Evolutionary conservation across 1,140 invertebrate species (phyloP).

Genomic region (Nomia melanderi): DNA sequence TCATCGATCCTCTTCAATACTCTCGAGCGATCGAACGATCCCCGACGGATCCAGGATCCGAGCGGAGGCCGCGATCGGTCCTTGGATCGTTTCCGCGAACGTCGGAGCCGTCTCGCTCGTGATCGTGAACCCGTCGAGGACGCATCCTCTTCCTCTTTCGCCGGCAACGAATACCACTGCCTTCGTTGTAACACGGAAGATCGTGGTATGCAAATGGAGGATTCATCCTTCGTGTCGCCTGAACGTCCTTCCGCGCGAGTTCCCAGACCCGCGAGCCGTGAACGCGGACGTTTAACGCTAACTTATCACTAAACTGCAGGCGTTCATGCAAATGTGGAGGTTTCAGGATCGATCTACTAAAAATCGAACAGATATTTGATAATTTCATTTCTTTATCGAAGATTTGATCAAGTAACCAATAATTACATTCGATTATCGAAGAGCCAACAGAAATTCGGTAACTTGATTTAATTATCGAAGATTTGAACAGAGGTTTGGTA

Average conservation of each 20-base stretch:
- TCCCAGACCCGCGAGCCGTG: neutral
- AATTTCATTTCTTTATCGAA: too few species aligned
- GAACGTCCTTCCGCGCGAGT: neutral
- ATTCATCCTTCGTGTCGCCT: neutral
- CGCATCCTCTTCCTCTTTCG: neutral
- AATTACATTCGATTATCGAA: too few species aligned
- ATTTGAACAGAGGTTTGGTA: too few species aligned
- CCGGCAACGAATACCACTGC: neutral
- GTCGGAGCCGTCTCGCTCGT: neutral
- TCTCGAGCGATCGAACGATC: neutral
- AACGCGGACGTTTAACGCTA: neutral
- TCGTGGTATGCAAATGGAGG: neutral
- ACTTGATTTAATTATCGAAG: too few species aligned
- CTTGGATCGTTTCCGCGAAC: constrained; percentile 18
- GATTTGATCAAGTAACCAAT: too few species aligned
- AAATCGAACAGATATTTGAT: too few species aligned
- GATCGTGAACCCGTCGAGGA: constrained; percentile 30
- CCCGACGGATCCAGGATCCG: constrained; percentile 1
- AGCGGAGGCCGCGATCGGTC: neutral
- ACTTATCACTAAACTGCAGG: neutral
- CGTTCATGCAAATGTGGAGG: too few species aligned
- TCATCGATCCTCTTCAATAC: too few species aligned
- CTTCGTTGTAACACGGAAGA: constrained; percentile 5
- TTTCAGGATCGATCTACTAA: too few species aligned
- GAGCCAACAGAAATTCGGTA: too few species aligned